Percentiles rank a stretch among this genome's conserved stretches.
Conservation (phyloP, 2,113 vertebrate species). For the Petaurus breviceps region DNA sequence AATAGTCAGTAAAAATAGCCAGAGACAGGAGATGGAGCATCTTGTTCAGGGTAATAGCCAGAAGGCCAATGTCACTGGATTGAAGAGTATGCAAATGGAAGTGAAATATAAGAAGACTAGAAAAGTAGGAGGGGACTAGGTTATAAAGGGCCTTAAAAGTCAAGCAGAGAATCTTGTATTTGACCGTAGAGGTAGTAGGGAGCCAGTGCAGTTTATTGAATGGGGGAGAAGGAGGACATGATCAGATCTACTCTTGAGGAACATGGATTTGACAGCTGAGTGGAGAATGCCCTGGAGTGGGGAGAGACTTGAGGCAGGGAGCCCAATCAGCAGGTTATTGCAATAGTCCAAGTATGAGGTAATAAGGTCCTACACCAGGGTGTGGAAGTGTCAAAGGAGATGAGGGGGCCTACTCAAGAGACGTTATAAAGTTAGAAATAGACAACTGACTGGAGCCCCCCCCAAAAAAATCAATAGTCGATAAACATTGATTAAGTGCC, state of each 20-base stretch:
- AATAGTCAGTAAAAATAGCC: neutral
- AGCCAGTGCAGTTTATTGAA: neutral
- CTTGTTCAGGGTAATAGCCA: neutral
- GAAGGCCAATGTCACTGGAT: neutral
- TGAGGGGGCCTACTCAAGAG: neutral
- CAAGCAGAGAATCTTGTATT: neutral
- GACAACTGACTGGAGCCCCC: neutral
- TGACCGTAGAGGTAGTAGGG: neutral
- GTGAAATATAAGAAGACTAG: neutral
- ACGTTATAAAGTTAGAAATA: neutral
- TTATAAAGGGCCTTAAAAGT: neutral
- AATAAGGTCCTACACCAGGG: neutral
- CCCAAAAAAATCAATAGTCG: neutral
- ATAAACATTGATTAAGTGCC: neutral
- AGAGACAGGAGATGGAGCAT: neutral
- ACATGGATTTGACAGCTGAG: neutral
- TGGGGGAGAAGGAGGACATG: neutral
- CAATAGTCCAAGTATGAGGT: neutral
- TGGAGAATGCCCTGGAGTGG: neutral
- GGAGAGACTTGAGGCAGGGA: neutral
- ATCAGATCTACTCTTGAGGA: neutral
- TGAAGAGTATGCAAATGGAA: neutral
- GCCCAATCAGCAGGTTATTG: neutral
- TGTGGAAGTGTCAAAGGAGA: neutral
- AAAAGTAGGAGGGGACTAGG: neutral